Evolutionary conservation across 2,888 invertebrate genomes (phyloP).

Genomic region (Chrysina gloriosa): DNA sequence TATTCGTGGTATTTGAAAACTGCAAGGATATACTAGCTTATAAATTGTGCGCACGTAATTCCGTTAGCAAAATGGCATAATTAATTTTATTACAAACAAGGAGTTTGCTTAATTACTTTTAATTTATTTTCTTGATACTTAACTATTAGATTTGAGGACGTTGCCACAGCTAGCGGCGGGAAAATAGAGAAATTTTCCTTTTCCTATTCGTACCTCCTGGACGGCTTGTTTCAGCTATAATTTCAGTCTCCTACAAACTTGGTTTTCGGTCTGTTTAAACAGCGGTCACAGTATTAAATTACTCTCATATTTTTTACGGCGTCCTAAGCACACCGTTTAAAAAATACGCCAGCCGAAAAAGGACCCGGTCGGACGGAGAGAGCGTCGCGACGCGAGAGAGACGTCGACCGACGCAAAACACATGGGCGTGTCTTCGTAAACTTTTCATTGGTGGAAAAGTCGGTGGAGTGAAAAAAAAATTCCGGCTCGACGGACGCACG

Average conservation of each 20-base stretch:
- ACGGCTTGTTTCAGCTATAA: conserved; percentile 48
- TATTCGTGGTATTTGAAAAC: too few species aligned
- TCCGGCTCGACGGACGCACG: conserved; percentile 49
- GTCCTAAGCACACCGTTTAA: conserved; percentile 58
- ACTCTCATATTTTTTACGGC: conserved; percentile 64
- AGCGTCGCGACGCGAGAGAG: conserved; percentile 31
- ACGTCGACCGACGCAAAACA: conserved; percentile 56
- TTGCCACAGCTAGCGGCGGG: background rate
- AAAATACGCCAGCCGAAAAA: conserved; percentile 47
- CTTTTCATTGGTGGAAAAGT: conserved; percentile 65
- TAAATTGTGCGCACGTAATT: too few species aligned
- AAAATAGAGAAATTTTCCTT: conserved; percentile 6
- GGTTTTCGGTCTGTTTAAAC: conserved; percentile 63
- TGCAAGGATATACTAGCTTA: too few species aligned
- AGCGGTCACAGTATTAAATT: conserved; percentile 63
- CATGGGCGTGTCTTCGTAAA: conserved; percentile 60
- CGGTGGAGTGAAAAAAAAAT: conserved; percentile 57
- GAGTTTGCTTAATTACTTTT: too few species aligned
- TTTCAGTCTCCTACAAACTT: conserved; percentile 56
- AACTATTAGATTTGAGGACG: too few species aligned
- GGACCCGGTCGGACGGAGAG: conserved; percentile 21
- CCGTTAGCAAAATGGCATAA: too few species aligned
- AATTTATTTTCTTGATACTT: too few species aligned
- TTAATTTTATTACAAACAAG: too few species aligned
- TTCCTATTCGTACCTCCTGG: conserved; percentile 13